Evolutionary conservation across 2,888 invertebrate species (phyloP), one percentile per base, ranked within the genome.

Genomic region (Perithous albicinctus): DNA sequence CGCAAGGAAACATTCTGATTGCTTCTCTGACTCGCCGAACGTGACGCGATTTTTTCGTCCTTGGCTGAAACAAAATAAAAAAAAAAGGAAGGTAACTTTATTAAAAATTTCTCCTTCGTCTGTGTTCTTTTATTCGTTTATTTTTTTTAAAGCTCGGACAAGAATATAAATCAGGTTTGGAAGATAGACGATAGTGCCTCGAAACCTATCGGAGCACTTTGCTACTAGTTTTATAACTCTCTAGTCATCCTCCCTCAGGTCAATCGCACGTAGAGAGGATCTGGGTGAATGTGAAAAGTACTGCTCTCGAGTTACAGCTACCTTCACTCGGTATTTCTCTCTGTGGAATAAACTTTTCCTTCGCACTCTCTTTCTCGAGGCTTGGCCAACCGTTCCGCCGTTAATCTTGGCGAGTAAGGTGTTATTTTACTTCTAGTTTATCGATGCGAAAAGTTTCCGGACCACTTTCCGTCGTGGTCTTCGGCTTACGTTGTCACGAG

Each of bases 11-110:
- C 88, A 85, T 88, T 90, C 69, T 92, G 93, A 86, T 87, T 90
- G 82, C 88, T 89, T 77, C 87, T 89, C 81, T 92, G 93, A 86
- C 89, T 90, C 46, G 88, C 83, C 66, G 90, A 86, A 84, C 90
- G 87, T 67, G 92, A 89, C 84, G 86, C 89, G 76, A 87, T 78
- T 86, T 90, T 93, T 64, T 93, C 93, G 80, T 93, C 93, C 86
- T 92, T 93, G 75, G 90, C 93, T 93, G 89, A 23, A 89, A 89
- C 78, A 66, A 64, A 66, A 59, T 3, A 32, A 43, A 15, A 12
- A 74, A 1, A 59, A 70, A 48, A 26, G 64, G 29, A 51, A 32
- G 8, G 18, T 32, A 29, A n/a, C 4, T 66, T 56, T 43, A 67
- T 66, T 56, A 51, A 8, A 46, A 35, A 66, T 70, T n/a, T n/a